These are phyloP conservation scores for Diphyllodes magnificus DNA, from an alignment of 2,113 vertebrate genomes.

Conservation along the genomic window DNA sequence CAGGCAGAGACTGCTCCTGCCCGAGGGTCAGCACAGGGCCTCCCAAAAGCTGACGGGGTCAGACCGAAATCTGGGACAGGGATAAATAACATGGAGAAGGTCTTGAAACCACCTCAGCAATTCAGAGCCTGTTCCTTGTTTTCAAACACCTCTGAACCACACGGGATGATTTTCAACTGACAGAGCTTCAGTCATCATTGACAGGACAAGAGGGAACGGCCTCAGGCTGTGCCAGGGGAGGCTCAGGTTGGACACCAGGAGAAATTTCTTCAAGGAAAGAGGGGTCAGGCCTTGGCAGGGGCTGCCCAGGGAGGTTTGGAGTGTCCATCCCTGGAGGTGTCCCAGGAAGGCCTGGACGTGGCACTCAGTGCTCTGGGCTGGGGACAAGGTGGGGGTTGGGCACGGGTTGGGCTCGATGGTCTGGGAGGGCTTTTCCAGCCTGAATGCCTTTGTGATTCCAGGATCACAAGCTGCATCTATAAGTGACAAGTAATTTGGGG, in stretches of 20 bases:
- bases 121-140: too few relatives aligned
- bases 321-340: not conserved
- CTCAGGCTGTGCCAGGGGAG: not conserved
- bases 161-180: not conserved
- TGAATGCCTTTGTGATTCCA: not conserved
- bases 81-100: not conserved
- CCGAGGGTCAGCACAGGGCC: not conserved
- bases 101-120: not conserved
- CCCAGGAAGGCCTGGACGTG: not conserved
- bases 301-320: not conserved
- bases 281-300: rapidly evolving
- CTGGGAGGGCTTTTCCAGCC: not conserved
- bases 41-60: not conserved
- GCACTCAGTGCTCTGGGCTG: not conserved
- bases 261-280: not conserved
- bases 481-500: not conserved
- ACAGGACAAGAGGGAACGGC: not conserved
- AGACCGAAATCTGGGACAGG: not conserved
- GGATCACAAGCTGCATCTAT: not conserved
- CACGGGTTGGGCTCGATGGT: rapidly evolving
- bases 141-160: not conserved
- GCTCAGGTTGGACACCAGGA: rapidly evolving
- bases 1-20: not conserved
- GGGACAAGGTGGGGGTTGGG: rapidly evolving
- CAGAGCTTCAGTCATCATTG: not conserved